Conservation (phyloP, 1,140 invertebrate species). For the Chrysomallon squamiferum region DNA sequence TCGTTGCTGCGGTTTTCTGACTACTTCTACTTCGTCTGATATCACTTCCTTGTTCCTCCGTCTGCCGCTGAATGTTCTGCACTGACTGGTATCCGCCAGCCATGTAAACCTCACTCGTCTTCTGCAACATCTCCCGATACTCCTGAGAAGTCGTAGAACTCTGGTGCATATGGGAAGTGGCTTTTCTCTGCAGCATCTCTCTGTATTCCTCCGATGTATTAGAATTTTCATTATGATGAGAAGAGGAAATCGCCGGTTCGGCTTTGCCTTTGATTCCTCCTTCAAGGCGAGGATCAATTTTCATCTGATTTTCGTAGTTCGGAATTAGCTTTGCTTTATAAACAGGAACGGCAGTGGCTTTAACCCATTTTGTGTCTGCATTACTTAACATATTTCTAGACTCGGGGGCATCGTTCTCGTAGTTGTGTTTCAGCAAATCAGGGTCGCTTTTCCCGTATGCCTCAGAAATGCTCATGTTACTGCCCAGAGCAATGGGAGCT, state of each 20-base stretch:
- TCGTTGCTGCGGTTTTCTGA: background rate
- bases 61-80: background rate
- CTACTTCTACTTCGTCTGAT: background rate
- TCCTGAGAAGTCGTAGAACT: background rate
- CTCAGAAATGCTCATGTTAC: slow-evolving; percentile 43
- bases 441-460: slow-evolving; percentile 14
- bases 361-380: slow-evolving; percentile 24
- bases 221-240: background rate
- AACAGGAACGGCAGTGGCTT: slow-evolving; percentile 28
- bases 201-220: background rate
- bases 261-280: slow-evolving; percentile 21
- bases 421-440: background rate
- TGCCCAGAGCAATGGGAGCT: slow-evolving; percentile 38
- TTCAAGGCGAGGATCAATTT: slow-evolving; percentile 27
- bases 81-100: background rate
- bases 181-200: background rate
- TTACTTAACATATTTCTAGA: background rate
- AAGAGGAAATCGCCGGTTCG: slow-evolving; percentile 9
- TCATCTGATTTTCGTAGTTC: slow-evolving; percentile 41
- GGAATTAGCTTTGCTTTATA: slow-evolving; percentile 41
- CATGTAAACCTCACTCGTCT: slow-evolving; percentile 29
- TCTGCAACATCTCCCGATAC: slow-evolving; percentile 29
- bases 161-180: background rate
- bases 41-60: background rate
- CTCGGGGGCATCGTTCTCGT: background rate